Conservation (phyloP, 2,113 vertebrate species). For the Symphodus melops region DNA sequence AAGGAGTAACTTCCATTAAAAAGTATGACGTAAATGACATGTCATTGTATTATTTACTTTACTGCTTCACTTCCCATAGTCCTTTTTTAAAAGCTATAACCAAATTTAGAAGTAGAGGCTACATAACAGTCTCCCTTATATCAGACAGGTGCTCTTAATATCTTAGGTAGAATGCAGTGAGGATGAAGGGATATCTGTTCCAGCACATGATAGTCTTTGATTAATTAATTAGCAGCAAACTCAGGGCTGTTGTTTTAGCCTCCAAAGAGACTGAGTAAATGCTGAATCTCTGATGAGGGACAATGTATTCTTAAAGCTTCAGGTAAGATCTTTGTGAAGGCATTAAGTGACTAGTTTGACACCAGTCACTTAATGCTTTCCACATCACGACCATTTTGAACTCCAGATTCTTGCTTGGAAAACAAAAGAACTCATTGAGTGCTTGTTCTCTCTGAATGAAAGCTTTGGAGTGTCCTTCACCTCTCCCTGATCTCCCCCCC, state of each 20-base stretch:
- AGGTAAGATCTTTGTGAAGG: too few relatives aligned
- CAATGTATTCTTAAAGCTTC: neutral
- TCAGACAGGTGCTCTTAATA: neutral
- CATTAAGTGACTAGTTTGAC: neutral
- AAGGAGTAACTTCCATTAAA: neutral
- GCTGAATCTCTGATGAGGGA: neutral
- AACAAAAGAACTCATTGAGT: neutral
- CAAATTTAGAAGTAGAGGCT: neutral
- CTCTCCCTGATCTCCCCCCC: neutral
- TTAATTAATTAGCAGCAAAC: constrained; percentile 32
- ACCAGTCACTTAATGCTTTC: neutral
- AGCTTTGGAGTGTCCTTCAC: constrained; percentile 39
- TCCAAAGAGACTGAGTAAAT: neutral
- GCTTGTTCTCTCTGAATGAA: neutral
- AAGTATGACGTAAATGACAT: neutral
- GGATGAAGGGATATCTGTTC: constrained; percentile 8
- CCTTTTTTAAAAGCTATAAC: neutral
- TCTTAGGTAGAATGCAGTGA: neutral
- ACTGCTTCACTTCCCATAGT: neutral
- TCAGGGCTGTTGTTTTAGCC: neutral
- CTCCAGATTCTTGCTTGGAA: neutral
- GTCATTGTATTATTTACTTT: neutral
- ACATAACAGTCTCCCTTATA: neutral
- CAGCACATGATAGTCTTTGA: constrained; percentile 30
- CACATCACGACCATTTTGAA: neutral